Evolutionary conservation across 2,888 invertebrate genomes (phyloP).

Genomic region (Altica lythri): DNA sequence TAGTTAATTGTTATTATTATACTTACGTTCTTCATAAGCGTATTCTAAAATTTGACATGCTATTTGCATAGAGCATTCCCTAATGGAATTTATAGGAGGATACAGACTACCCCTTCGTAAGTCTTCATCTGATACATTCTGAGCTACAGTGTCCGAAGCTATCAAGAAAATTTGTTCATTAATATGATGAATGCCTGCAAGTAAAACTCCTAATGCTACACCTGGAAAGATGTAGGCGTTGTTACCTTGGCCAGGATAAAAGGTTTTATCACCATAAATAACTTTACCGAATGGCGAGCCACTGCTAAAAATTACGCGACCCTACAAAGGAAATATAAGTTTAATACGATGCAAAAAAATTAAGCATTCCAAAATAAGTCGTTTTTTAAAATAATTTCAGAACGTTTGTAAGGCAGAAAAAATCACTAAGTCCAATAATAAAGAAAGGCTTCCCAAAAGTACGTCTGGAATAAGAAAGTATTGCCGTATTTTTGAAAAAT

Average conservation of each 20-base stretch:
- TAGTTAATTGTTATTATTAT: conserved; percentile 1
- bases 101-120: conserved; percentile 87
- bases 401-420: too few relatives aligned
- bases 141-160: conserved; percentile 88
- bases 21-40: conserved; percentile 83
- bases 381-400: too few relatives aligned
- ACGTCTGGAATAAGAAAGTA: too few relatives aligned
- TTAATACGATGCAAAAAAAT: too few relatives aligned
- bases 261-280: conserved; percentile 76
- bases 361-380: too few relatives aligned
- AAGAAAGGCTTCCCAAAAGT: too few relatives aligned
- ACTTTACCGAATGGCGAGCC: conserved; percentile 96
- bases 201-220: conserved; percentile 91
- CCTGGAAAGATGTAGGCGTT: conserved; percentile 98
- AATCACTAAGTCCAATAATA: too few relatives aligned
- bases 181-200: conserved; percentile 92
- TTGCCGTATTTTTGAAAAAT: too few relatives aligned
- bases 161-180: conserved; percentile 92
- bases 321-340: conserved; percentile 67
- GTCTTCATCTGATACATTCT: conserved; percentile 81
- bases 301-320: conserved; percentile 90
- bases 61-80: conserved; percentile 87
- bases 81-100: conserved; percentile 83
- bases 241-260: conserved; percentile 94
- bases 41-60: conserved; percentile 85